Conservation (phyloP, 2,888 invertebrate species). For the Megalurothrips usitatus region DNA sequence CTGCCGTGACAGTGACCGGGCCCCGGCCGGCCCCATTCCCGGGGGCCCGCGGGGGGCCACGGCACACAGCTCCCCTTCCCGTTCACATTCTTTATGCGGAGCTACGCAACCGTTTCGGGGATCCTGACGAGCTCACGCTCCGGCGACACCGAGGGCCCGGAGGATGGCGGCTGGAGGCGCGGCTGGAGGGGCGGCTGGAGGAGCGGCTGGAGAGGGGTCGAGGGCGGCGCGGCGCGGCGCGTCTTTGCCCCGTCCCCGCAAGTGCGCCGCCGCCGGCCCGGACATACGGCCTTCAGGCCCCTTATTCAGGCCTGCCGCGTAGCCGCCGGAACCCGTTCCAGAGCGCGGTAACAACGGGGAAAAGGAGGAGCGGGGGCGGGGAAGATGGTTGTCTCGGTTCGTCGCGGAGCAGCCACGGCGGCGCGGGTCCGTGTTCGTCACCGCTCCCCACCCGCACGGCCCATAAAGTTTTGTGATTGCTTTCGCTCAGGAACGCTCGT, state of each 20-base stretch:
- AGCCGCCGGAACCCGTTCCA: too few species aligned
- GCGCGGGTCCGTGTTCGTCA: not conserved
- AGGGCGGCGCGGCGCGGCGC: too few species aligned
- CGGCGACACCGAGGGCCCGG: not conserved
- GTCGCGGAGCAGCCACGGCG: not conserved
- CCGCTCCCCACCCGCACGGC: not conserved
- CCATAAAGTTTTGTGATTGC: constrained; percentile 1
- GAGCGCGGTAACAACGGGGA: not conserved
- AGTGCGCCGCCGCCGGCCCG: too few species aligned
- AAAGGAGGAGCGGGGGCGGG: not conserved
- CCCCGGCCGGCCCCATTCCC: too few species aligned
- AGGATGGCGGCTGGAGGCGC: too few species aligned
- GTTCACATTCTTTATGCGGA: not conserved
- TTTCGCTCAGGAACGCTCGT: not conserved
- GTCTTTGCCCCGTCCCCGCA: too few species aligned
- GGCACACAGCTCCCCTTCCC: not conserved
- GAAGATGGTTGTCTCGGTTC: not conserved
- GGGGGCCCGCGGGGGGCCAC: not conserved
- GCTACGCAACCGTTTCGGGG: not conserved
- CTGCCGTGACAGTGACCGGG: too few species aligned
- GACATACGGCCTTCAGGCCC: too few species aligned
- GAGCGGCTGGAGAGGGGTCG: too few species aligned
- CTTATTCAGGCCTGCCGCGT: too few species aligned
- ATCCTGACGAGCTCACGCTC: not conserved
- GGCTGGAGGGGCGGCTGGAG: too few species aligned